Percentiles rank a stretch among this genome's conserved stretches.
Conservation (phyloP, 1,140 invertebrate species). For the Leptestheria dahalacensis region DNA sequence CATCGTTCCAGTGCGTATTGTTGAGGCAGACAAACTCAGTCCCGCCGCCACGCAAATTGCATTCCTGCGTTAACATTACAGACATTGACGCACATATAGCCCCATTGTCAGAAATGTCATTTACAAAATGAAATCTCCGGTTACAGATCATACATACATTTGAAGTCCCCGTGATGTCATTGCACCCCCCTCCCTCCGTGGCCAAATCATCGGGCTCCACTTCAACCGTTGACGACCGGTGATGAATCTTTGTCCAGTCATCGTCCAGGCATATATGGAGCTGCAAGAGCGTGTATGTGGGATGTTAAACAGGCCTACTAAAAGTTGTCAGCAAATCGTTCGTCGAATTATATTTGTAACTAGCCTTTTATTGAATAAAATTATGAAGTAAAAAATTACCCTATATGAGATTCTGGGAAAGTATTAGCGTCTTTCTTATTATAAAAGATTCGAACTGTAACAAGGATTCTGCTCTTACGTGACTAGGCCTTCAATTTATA, state of each 20-base stretch:
- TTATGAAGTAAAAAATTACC: neutral
- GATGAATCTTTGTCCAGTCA: constrained; percentile 13
- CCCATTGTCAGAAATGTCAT: neutral
- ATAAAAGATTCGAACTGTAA: no score
- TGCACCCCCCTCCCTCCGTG: constrained; percentile 25
- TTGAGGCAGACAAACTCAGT: constrained; percentile 76
- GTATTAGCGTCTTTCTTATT: no score
- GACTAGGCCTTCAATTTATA: no score
- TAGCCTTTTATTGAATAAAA: no score
- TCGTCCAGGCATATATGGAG: neutral
- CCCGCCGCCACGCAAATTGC: constrained; percentile 63
- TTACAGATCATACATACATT: constrained; percentile 33
- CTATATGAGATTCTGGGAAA: neutral
- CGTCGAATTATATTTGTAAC: no score
- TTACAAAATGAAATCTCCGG: neutral
- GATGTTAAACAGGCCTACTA: neutral
- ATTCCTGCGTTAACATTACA: constrained; percentile 47
- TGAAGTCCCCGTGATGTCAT: constrained; percentile 43
- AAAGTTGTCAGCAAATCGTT: no score
- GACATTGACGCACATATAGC: no score
- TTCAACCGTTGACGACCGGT: neutral
- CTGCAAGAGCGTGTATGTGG: no score
- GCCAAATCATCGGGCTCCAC: neutral
- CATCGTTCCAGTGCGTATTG: constrained; percentile 36
- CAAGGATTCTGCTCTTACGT: no score